Evolutionary conservation across 2,888 invertebrate species (phyloP).

Genomic region (Agrypnus murinus): DNA sequence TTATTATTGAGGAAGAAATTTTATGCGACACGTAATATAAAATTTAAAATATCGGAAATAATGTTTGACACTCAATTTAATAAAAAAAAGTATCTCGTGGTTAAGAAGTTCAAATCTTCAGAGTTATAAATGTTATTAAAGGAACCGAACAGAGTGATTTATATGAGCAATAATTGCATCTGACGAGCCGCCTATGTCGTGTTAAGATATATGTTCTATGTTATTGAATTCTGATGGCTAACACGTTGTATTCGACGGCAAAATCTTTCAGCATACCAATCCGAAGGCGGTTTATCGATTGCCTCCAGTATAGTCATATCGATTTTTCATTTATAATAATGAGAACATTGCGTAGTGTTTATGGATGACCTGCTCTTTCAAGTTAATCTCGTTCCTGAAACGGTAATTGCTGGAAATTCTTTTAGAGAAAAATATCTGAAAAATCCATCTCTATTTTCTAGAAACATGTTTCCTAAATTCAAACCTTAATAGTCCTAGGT

Average conservation of each 20-base stretch:
- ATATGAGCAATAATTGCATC: slow-evolving; percentile 13
- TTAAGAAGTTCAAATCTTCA: too few relatives aligned
- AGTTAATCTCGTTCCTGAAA: slow-evolving; percentile 17
- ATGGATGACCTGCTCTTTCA: slow-evolving; percentile 15
- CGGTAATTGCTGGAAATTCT: slow-evolving; percentile 14
- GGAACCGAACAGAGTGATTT: slow-evolving; percentile 23
- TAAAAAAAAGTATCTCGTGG: too few relatives aligned
- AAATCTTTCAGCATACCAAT: slow-evolving; percentile 19
- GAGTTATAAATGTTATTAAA: not conserved
- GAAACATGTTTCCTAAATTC: too few relatives aligned
- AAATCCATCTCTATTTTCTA: too few relatives aligned
- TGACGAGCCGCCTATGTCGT: slow-evolving; percentile 26
- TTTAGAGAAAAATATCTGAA: too few relatives aligned
- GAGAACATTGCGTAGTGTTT: slow-evolving; percentile 12
- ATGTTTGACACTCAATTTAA: too few relatives aligned
- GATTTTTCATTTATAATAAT: slow-evolving; percentile 31
- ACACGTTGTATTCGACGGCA: slow-evolving; percentile 33
- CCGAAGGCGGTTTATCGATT: slow-evolving; percentile 19
- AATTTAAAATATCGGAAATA: too few relatives aligned
- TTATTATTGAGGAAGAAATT: not conserved
- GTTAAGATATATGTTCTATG: slow-evolving; percentile 17
- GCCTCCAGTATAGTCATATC: slow-evolving; percentile 15
- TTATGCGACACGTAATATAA: too few relatives aligned
- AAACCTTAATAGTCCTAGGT: too few relatives aligned
- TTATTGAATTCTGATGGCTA: slow-evolving; percentile 34